These are phyloP conservation scores for Caloenas nicobarica DNA, from an alignment of 2,113 vertebrate genomes.

Conservation along the genomic window DNA sequence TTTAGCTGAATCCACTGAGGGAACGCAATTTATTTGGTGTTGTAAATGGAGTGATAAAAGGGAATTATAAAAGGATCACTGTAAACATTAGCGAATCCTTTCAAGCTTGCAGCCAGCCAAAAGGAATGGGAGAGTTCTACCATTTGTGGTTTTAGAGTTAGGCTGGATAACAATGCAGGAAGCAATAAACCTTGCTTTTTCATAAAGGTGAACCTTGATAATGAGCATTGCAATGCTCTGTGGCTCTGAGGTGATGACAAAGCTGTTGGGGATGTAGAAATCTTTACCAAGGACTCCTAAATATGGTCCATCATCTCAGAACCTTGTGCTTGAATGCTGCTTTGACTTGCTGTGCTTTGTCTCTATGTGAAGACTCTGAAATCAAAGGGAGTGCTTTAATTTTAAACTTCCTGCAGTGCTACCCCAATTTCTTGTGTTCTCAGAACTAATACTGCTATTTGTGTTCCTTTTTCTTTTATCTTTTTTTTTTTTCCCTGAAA, in stretches of 20 bases:
- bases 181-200: not conserved
- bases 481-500: not conserved
- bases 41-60: constrained; percentile 29
- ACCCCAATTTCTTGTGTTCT: not conserved
- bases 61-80: not conserved
- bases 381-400: not conserved
- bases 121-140: not conserved
- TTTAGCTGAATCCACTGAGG: not conserved
- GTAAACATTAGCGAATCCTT: not conserved
- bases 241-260: not conserved
- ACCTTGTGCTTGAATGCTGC: not conserved
- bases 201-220: not conserved
- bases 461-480: not conserved
- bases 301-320: not conserved
- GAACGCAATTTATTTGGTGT: not conserved
- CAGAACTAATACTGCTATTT: not conserved
- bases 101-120: not conserved
- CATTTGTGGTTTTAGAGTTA: not conserved
- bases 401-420: not conserved
- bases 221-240: not conserved
- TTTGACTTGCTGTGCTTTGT: not conserved
- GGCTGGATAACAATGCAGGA: not conserved
- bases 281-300: not conserved
- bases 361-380: not conserved
- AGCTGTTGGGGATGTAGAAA: not conserved